Base-by-base conservation (phyloP, 2,113 vertebrate species). In the Sphaerodactylus townsendi region DNA sequence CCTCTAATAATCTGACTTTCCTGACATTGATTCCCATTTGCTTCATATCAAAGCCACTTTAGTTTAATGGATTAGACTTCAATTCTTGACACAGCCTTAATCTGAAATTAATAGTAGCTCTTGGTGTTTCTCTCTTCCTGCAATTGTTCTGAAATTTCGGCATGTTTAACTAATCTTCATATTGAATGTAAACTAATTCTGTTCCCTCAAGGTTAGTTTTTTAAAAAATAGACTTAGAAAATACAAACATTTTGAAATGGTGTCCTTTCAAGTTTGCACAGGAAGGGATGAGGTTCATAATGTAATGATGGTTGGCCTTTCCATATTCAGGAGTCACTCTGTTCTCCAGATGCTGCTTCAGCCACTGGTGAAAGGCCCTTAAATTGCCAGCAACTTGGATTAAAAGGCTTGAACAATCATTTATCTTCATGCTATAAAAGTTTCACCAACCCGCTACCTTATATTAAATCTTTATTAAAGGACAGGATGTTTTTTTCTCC, bases 51-150 rank as follows among this genome's bases (percentile, higher is more conserved):
- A 91, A 93, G 77, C 74, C 81, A 90, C 84, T 79, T 78, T 41
- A 82, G 10, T 91, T 73, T 92, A 91, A 92, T 93, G 83, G 81
- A 93, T 88, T 90, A 93, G 71, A 79, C 9, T 84, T 83, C 83
- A 77, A 84, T 89, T 85, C 64, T 86, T 59, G 85, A 80, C 66
- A 62, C 19, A 86, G 84, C 90, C 85, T 91, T 89, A 89, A 89
- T 89, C 75, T 91, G 87, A 93, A 92, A 92, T 94, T 92, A 94
- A 92, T 89, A 89, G 89, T 80, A 90, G 82, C 90, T 88, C 91
- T 85, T 35, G 87, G 85, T 90, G 74, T 87, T 77, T 88, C 86
- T 87, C 74, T 75, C 87, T 91, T 90, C 85, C 66, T 87, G 35
- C 83, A 79, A 88, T 88, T 74, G 77, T 28, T 89, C 81, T 87